Evolutionary conservation across 2,113 vertebrate genomes (phyloP), one percentile per base, ranked within the genome.

Genomic region (Odobenus rosmarus): DNA sequence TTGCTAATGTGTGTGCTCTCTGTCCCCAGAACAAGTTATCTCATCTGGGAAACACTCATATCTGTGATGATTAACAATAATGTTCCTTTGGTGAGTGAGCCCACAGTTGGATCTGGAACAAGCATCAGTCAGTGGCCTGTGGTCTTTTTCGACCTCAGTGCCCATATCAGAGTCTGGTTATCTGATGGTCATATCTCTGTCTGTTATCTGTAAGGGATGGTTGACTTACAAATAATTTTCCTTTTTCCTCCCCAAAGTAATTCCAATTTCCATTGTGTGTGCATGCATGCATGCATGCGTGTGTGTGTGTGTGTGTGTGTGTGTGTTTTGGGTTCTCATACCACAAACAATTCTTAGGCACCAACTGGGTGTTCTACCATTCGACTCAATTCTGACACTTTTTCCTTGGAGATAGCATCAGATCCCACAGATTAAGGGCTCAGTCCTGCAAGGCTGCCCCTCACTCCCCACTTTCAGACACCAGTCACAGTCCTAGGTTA

Each of bases 101-200:
- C 36, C 55, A 72, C 36, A 51, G 31, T 46, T 39, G 7, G 28
- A 49, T 94, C 49, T 95, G 59, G 24, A 89, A 18, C 85, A 46
- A n/a, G 51, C n/a, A 79, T 57, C 11, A 61, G 7, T 53, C 0
- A 0, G n/a, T 69, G 12, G 33, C n/a, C 39, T n/a, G 3, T 77
- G 36, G 19, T 67, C 51, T 83, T 62, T 3, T 71, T 61, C 3
- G 18, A 19, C 14, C 55, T 96, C 19, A 24, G 28, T 49, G 64
- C 3, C 88, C 23, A 19, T 72, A 46, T n/a, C 53, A 46, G 62
- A 88, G 4, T 93, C 39, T 82, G 51, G 18, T 62, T 64, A 62
- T 14, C 21, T 31, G 39, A 24, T 74, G 26, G 15, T 90, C 36
- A 18, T 42, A 36, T 42, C 15, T 77, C 31, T 76, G 46, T 83